Evolutionary conservation across 2,888 invertebrate species (phyloP).

Genomic region (Yponomeuta sedellus): DNA sequence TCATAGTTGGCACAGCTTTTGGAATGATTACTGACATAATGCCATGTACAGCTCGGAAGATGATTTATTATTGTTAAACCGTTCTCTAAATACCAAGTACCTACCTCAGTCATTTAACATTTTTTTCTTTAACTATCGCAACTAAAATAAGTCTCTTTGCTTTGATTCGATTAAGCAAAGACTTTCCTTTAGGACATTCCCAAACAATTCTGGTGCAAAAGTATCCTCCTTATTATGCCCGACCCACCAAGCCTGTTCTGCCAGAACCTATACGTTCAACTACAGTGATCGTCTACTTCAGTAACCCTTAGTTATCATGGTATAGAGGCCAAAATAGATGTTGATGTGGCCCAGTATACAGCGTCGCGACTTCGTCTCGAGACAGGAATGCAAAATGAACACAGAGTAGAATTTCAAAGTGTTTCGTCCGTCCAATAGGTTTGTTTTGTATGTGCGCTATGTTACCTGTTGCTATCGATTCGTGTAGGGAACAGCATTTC

Average conservation of each 20-base stretch:
- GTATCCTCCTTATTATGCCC: background rate
- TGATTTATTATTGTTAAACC: background rate
- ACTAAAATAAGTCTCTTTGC: background rate
- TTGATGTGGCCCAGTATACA: slow-evolving; percentile 5
- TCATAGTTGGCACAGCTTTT: background rate
- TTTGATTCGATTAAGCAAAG: background rate
- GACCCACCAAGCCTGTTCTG: background rate
- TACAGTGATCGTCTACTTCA: background rate
- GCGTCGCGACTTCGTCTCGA: slow-evolving; percentile 13
- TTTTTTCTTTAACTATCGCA: background rate
- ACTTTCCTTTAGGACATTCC: background rate
- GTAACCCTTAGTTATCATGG: background rate
- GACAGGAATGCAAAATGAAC: slow-evolving; percentile 9
- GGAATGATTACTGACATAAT: background rate
- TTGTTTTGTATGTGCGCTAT: background rate
- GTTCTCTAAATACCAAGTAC: no score
- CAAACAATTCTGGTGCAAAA: background rate
- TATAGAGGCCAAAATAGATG: background rate
- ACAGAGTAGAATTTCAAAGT: slow-evolving; percentile 1
- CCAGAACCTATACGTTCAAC: background rate
- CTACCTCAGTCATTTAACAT: background rate
- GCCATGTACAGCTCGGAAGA: background rate
- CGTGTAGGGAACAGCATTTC: background rate
- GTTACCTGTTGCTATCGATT: slow-evolving; percentile 6
- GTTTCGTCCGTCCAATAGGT: background rate